These are phyloP conservation scores for Panzeria rudis DNA, from an alignment of 2,888 invertebrate species.

Conservation along the genomic window DNA sequence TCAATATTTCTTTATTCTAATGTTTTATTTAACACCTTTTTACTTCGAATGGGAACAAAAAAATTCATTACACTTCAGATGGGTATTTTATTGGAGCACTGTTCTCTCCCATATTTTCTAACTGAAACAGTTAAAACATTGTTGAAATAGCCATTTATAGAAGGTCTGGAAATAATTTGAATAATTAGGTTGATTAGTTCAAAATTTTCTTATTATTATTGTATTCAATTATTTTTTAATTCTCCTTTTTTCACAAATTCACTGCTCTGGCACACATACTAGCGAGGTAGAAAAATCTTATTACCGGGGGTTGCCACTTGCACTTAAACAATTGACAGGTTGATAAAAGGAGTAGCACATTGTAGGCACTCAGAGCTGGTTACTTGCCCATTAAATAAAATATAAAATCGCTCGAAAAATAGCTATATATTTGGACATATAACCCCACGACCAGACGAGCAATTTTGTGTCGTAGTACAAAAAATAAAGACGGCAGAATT, in stretches of 20 bases:
- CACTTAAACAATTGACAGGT: neutral
- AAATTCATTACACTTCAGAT: constrained; percentile 66
- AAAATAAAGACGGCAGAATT: too few relatives aligned
- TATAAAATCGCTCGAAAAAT: neutral
- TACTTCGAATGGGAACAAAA: constrained; percentile 52
- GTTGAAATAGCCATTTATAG: constrained; percentile 38
- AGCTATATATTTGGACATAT: too few relatives aligned
- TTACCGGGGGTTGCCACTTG: constrained; percentile 26
- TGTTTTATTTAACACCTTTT: constrained; percentile 52
- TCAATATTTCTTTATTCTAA: constrained; percentile 25
- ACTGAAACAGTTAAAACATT: constrained; percentile 46
- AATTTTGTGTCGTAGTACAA: too few relatives aligned
- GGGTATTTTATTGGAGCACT: constrained; percentile 56
- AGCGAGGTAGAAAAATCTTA: constrained; percentile 61
- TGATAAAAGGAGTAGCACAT: neutral
- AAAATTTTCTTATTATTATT: constrained; percentile 60
- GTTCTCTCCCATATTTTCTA: constrained; percentile 61
- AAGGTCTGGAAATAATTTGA: constrained; percentile 40
- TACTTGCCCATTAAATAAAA: neutral
- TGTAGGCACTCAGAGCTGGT: neutral
- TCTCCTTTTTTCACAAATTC: constrained; percentile 65
- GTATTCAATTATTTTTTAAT: constrained; percentile 60
- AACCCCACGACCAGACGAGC: too few relatives aligned
- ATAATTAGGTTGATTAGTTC: constrained; percentile 53
- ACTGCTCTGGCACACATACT: constrained; percentile 69